Base-by-base conservation (phyloP, 2,888 invertebrate species). In the Sinotaia quadrata region DNA sequence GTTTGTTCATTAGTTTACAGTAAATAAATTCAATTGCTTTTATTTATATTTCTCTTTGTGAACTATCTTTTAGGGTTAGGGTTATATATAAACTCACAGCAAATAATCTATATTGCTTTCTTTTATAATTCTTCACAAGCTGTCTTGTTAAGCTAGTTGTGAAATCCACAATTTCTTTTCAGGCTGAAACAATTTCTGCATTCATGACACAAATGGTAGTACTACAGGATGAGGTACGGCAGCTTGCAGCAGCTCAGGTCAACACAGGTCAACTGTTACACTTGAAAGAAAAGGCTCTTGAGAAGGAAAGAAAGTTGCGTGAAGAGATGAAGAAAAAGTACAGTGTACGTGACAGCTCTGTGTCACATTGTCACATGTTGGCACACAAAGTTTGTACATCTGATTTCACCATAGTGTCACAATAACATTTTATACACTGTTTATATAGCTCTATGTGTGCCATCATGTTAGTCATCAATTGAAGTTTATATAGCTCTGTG, bases 171-270 rank as follows among this genome's bases (percentile, higher is more conserved):
- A n/a, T 10, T 44, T 47, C 44, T 7, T 31, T 51, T 3, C 72
- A 85, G 83, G 81, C 81, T 2, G 80, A 84, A 68, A 81, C 82
- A 72, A 85, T 86, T 18, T 73, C 77, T 34, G 77, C 73, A 27
- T 85, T 87, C 70, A 80, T 87, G 79, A 68, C 57, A 36, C 85
- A 86, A 82, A 85, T 87, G 41, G 73, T 77, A 27, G 75, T 79
- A 0, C 80, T 87, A 4, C 86, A 86, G 74, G 76, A 78, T 2
- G 87, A 87, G 73, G 59, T 87, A 12, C 74, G 79, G 51, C 74
- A 80, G 33, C 77, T 85, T 29, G 83, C 84, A 5, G 76, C 79
- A 27, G 80, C 82, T 10, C 84, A 85, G 70, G 56, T 74, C 18
- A 80, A 83, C 58, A 82, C 84, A 4, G 78, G 81, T 8, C 76